Evolutionary conservation across 2,888 invertebrate genomes (phyloP).

Genomic region (Oligia strigilis): DNA sequence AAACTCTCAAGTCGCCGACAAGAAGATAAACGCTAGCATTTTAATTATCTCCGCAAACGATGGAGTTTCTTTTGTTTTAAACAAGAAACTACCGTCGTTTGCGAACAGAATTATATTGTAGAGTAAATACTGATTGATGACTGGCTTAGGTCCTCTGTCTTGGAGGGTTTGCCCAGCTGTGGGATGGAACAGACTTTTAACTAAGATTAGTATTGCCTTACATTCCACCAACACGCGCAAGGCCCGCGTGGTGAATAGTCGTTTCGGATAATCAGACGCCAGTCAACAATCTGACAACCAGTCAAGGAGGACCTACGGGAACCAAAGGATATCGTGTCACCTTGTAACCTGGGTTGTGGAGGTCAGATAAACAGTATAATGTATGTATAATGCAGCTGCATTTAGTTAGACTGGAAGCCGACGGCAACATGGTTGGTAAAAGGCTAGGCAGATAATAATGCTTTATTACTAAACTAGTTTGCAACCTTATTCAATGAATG

Average conservation of each 20-base stretch:
- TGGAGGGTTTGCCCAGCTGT: not conserved
- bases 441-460: no score
- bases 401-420: not conserved
- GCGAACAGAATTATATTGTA: slow-evolving; percentile 35
- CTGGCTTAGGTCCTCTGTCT: not conserved
- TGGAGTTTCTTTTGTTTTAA: slow-evolving; percentile 47
- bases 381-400: not conserved
- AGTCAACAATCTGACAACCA: no score
- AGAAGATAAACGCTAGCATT: slow-evolving; percentile 54
- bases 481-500: no score
- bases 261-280: not conserved
- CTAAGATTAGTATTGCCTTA: not conserved
- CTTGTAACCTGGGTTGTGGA: not conserved
- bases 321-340: no score
- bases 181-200: not conserved
- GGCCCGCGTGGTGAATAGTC: not conserved
- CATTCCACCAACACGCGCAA: not conserved
- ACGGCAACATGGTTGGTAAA: not conserved
- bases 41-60: slow-evolving; percentile 59
- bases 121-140: slow-evolving; percentile 25
- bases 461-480: no score
- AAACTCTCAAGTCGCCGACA: slow-evolving; percentile 21
- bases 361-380: not conserved
- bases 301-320: no score
- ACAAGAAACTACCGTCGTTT: slow-evolving; percentile 51